Percentiles rank a stretch among this genome's conserved stretches.
These are phyloP conservation scores for Holcopasites calliopsidis DNA, from an alignment of 1,140 invertebrate species.

Conservation along the genomic window DNA sequence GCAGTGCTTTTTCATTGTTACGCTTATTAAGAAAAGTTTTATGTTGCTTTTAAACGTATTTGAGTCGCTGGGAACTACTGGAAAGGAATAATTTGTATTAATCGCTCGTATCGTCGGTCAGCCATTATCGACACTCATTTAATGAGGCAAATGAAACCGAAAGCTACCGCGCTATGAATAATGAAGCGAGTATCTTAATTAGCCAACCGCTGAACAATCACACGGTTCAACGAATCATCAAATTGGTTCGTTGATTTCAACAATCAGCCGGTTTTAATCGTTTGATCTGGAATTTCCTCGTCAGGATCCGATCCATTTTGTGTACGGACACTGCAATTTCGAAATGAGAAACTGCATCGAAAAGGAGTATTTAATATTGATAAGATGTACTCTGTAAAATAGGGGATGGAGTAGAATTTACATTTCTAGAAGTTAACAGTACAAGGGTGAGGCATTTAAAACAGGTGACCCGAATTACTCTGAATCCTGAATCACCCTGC, in stretches of 20 bases:
- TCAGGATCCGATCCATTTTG: background rate
- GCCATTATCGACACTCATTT: conserved; percentile 18
- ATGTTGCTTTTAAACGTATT: too few relatives aligned
- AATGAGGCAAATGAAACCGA: conserved; percentile 12
- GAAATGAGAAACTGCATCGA: too few relatives aligned
- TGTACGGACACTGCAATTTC: background rate
- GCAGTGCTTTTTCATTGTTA: too few relatives aligned
- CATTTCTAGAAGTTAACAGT: too few relatives aligned
- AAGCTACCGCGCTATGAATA: background rate
- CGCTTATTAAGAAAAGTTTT: too few relatives aligned
- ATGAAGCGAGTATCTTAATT: conserved; percentile 26
- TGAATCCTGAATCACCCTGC: too few relatives aligned
- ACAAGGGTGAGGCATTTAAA: too few relatives aligned
- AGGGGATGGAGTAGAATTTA: too few relatives aligned
- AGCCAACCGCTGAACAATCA: background rate
- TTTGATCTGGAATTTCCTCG: background rate
- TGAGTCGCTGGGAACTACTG: background rate
- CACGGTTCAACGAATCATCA: conserved; percentile 10
- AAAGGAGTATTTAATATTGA: too few relatives aligned
- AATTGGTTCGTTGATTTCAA: background rate
- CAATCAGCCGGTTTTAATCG: background rate
- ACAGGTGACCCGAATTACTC: too few relatives aligned
- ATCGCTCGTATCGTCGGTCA: background rate
- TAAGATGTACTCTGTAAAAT: too few relatives aligned
- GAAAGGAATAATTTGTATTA: background rate